These are phyloP conservation scores for Tarsius wallacei DNA, from an alignment of 2,797 vertebrate species.

Conservation along the genomic window DNA sequence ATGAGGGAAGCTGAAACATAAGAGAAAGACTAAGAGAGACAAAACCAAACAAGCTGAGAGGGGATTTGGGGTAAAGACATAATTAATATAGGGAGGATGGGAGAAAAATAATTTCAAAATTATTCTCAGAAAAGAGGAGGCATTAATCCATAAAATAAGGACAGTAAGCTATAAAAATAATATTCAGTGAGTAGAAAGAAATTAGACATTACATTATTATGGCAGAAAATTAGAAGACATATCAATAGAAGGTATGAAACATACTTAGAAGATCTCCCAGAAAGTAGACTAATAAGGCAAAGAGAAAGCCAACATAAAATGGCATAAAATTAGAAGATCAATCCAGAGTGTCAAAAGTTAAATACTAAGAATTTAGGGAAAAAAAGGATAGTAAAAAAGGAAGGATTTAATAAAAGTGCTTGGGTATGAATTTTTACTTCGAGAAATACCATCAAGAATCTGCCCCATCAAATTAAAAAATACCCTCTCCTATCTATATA, in stretches of 20 bases:
- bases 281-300: background rate
- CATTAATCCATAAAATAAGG: background rate
- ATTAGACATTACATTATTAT: slow-evolving; percentile 1
- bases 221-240: slow-evolving; percentile 2
- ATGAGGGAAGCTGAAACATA: background rate
- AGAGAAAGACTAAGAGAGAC: background rate
- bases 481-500: background rate
- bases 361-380: slow-evolving; percentile 12
- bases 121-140: background rate
- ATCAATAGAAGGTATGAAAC: background rate
- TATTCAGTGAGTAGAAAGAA: background rate
- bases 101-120: background rate
- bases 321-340: slow-evolving; percentile 30
- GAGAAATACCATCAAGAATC: background rate
- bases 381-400: background rate
- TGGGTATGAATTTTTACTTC: background rate
- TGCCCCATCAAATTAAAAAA: background rate
- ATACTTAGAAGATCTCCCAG: slow-evolving; percentile 3
- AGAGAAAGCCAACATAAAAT: background rate
- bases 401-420: background rate
- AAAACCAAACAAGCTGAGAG: background rate
- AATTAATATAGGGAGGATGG: background rate
- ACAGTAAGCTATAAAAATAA: slow-evolving; percentile 20
- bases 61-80: background rate
- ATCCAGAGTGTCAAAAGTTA: background rate